Conservation (phyloP, 1,140 invertebrate genomes). For the Heliothis virescens region DNA sequence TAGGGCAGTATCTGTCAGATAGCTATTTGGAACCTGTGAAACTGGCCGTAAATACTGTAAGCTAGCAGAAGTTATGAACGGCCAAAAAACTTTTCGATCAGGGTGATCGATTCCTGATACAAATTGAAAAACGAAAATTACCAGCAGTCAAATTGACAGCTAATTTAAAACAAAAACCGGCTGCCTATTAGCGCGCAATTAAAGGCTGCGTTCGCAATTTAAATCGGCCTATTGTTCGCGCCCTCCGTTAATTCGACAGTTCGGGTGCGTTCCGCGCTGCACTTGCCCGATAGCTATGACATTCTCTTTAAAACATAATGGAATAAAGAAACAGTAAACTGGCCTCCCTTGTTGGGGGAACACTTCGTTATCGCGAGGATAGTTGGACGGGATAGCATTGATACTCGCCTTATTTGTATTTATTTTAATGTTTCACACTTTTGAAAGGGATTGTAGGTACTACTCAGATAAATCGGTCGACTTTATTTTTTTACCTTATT, state of each 20-base stretch:
- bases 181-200: slow-evolving; percentile 49
- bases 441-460: no score
- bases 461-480: no score
- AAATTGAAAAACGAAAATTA: background rate
- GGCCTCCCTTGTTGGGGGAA: slow-evolving; percentile 70
- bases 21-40: no score
- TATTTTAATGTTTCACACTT: background rate
- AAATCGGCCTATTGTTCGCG: slow-evolving; percentile 62
- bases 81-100: no score
- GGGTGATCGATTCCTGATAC: no score
- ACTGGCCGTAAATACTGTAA: no score
- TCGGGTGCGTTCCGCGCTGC: slow-evolving; percentile 62
- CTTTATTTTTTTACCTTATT: no score
- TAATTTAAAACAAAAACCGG: slow-evolving; percentile 50
- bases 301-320: slow-evolving; percentile 84
- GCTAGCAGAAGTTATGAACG: no score
- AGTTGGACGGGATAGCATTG: slow-evolving; percentile 58
- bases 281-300: slow-evolving; percentile 78
- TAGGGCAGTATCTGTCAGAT: no score
- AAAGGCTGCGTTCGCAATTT: slow-evolving; percentile 59
- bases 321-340: slow-evolving; percentile 85
- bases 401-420: slow-evolving; percentile 52
- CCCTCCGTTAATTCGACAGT: slow-evolving; percentile 55
- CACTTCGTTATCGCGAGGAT: slow-evolving; percentile 67
- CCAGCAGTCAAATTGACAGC: slow-evolving; percentile 45